A percentile compares a stretch with the other conserved stretches of the same genome.
Evolutionary conservation across 2,888 invertebrate species (phyloP).

Genomic region (Dichetophora obliterata): DNA sequence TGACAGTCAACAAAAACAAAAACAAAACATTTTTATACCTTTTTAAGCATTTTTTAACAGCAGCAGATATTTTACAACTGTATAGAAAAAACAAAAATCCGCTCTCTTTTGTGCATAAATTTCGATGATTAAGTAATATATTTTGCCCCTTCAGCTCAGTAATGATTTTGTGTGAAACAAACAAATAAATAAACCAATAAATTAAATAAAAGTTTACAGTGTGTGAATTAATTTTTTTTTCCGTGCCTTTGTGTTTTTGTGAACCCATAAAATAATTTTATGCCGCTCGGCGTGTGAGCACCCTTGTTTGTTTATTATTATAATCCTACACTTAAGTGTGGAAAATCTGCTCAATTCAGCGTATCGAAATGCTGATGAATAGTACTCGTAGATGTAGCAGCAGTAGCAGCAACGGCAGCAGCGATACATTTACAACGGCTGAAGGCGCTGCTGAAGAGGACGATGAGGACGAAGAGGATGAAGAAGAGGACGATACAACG

Average conservation of each 20-base stretch:
- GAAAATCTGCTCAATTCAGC: background rate
- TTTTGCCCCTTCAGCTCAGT: background rate
- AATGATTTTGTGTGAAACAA: background rate
- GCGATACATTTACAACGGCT: constrained; percentile 35
- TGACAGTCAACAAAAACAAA: too few relatives aligned
- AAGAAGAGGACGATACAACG: constrained; percentile 55
- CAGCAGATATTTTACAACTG: too few relatives aligned
- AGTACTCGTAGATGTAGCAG: constrained; percentile 40
- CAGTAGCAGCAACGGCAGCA: constrained; percentile 34
- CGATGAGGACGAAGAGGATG: constrained; percentile 48
- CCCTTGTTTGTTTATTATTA: background rate
- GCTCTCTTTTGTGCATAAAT: too few relatives aligned
- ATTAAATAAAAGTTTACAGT: constrained; percentile 18
- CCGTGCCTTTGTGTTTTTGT: background rate
- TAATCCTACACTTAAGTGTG: too few relatives aligned
- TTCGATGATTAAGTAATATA: background rate
- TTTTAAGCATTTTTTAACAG: too few relatives aligned
- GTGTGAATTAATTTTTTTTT: background rate
- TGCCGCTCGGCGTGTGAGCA: background rate
- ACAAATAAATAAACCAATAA: background rate
- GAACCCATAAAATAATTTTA: constrained; percentile 5
- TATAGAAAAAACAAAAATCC: too few relatives aligned
- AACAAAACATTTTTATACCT: too few relatives aligned
- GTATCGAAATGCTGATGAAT: constrained; percentile 56
- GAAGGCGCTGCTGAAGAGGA: constrained; percentile 39